A percentile compares a stretch with the other conserved stretches of the same genome.
These are phyloP conservation scores for Proterorhinus semilunaris DNA, from an alignment of 2,113 vertebrate species.

Conservation along the genomic window DNA sequence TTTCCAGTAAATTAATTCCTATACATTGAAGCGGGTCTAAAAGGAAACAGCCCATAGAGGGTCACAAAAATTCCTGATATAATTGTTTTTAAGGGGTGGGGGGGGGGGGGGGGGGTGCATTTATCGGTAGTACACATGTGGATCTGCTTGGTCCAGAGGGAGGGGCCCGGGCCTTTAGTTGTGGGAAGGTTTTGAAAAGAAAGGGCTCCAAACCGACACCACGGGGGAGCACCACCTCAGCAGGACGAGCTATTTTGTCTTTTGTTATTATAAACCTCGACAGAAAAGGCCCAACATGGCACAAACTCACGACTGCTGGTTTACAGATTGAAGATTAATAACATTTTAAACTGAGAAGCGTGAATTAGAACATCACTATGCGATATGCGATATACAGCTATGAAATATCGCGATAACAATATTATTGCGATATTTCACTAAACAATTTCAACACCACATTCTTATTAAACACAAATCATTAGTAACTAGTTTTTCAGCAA, in stretches of 20 bases:
- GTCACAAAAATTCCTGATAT: neutral
- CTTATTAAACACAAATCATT: no score
- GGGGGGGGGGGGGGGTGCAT: constrained; percentile 9
- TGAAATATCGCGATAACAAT: no score
- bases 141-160: neutral
- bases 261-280: constrained; percentile 35
- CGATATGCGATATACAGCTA: no score
- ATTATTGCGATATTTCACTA: no score
- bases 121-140: constrained; percentile 6
- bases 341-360: neutral
- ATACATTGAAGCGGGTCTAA: no score
- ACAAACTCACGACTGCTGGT: constrained; percentile 21
- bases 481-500: no score
- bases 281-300: constrained; percentile 18
- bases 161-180: neutral
- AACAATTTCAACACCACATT: no score
- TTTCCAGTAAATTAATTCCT: no score
- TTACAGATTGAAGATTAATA: neutral
- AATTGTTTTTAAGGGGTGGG: neutral
- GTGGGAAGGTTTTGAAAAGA: neutral
- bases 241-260: constrained; percentile 34
- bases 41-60: no score
- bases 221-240: neutral
- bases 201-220: constrained; percentile 4
- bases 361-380: neutral